Conservation (phyloP, 2,797 vertebrate genomes). For the Onychomys arenicola region DNA sequence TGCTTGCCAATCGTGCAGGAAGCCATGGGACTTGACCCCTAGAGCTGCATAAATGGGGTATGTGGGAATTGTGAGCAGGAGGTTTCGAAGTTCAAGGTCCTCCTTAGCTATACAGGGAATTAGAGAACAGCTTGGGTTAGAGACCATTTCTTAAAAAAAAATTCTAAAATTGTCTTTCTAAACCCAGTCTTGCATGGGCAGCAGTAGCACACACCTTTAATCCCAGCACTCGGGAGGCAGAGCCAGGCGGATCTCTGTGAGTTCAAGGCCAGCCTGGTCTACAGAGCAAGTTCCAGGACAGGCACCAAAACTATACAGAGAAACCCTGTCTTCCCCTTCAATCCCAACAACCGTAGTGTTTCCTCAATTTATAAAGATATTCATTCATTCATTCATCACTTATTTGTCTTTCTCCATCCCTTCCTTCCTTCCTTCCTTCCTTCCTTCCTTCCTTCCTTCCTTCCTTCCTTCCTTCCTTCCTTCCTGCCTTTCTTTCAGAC, state of each 20-base stretch:
- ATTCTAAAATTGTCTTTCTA: constrained; percentile 10
- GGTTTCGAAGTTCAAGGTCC: not conserved
- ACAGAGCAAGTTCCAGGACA: too few species aligned
- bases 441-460: too few species aligned
- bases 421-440: not conserved
- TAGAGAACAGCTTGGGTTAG: not conserved
- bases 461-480: not conserved
- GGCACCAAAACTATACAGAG: too few species aligned
- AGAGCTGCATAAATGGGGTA: not conserved
- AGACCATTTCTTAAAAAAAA: not conserved
- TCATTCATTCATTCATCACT: not conserved
- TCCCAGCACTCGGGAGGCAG: too few species aligned
- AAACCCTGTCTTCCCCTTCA: not conserved
- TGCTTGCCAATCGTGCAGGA: not conserved
- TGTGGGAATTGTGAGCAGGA: not conserved
- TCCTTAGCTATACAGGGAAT: not conserved
- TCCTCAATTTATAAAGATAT: not conserved
- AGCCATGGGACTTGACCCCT: too few species aligned
- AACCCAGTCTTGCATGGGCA: not conserved
- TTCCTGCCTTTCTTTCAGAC: not conserved
- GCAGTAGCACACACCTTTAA: too few species aligned
- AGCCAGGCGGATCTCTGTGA: too few species aligned
- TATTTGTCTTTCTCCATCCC: not conserved
- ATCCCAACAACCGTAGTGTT: not conserved
- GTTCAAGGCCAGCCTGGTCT: too few species aligned